phyloP scores from a whole-genome alignment of 2,888 invertebrate species.

The Alviniconcha strummeri region DNA sequence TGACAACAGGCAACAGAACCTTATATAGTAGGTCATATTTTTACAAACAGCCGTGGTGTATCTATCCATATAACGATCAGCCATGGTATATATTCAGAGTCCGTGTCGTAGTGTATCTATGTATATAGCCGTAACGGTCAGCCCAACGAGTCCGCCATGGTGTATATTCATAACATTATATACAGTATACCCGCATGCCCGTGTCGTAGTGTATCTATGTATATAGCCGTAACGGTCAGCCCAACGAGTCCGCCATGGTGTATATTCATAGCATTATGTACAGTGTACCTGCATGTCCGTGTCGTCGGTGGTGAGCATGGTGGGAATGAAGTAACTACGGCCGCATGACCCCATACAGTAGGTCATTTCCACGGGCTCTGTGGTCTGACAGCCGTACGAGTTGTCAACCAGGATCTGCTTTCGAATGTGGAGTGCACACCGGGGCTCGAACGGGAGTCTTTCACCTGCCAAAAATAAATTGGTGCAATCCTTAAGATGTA shows the following conservation, averaged over 20 bases:
- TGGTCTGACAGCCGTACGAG: conserved; percentile 39
- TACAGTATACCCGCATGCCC: conserved; percentile 20
- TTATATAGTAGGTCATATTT: neutral
- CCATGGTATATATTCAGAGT: too few relatives aligned
- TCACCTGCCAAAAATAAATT: conserved; percentile 35
- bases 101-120: too few relatives aligned
- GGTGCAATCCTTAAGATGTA: neutral
- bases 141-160: too few relatives aligned
- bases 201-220: neutral
- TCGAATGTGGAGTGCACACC: conserved; percentile 43
- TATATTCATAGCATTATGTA: too few relatives aligned
- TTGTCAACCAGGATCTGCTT: conserved; percentile 42
- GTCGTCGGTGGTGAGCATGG: conserved; percentile 35
- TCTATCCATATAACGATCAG: too few relatives aligned
- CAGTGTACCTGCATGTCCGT: conserved; percentile 25
- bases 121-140: too few relatives aligned
- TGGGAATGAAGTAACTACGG: conserved; percentile 41
- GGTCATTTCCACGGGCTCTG: conserved; percentile 41
- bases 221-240: too few relatives aligned
- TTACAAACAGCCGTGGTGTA: neutral
- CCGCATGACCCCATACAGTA: conserved; percentile 49
- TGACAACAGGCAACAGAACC: neutral
- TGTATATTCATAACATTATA: too few relatives aligned
- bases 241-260: too few relatives aligned
- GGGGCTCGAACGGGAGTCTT: conserved; percentile 46